phyloP scores from a whole-genome alignment of 2,797 vertebrate genomes.

The Sebastes flavidus region DNA sequence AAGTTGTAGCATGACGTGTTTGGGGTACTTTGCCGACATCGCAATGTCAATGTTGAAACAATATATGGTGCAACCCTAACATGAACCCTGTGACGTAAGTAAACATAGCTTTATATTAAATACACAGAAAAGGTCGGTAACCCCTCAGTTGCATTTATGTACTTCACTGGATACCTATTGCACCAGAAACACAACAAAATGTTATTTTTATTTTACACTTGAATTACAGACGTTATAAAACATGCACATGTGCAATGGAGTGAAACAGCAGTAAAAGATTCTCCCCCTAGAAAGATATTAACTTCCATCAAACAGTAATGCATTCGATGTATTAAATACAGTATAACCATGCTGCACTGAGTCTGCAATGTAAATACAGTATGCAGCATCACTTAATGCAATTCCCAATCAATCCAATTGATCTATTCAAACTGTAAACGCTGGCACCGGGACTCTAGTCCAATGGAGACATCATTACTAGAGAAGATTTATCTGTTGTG shows the following conservation, averaged over 20 bases:
- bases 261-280: not conserved
- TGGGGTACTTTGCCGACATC: fast-evolving
- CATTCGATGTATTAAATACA: not conserved
- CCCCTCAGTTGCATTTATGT: not conserved
- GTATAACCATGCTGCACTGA: not conserved
- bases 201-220: not conserved
- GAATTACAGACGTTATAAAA: not conserved
- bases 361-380: slow-evolving; percentile 13
- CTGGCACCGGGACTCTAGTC: not conserved
- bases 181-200: not conserved
- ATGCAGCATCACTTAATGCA: not conserved
- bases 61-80: not conserved
- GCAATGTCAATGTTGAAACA: not conserved
- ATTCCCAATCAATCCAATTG: slow-evolving; percentile 31
- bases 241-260: not conserved
- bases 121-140: not conserved
- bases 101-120: not conserved
- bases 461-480: slow-evolving; percentile 18
- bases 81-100: not conserved
- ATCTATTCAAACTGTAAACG: slow-evolving; percentile 21
- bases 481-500: slow-evolving; percentile 4
- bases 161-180: not conserved
- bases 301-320: slow-evolving; percentile 3
- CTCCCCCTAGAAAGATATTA: not conserved
- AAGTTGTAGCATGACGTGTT: not conserved